phyloP scores from a whole-genome alignment of 2,888 invertebrate genomes.

The Byasa hedistus region DNA sequence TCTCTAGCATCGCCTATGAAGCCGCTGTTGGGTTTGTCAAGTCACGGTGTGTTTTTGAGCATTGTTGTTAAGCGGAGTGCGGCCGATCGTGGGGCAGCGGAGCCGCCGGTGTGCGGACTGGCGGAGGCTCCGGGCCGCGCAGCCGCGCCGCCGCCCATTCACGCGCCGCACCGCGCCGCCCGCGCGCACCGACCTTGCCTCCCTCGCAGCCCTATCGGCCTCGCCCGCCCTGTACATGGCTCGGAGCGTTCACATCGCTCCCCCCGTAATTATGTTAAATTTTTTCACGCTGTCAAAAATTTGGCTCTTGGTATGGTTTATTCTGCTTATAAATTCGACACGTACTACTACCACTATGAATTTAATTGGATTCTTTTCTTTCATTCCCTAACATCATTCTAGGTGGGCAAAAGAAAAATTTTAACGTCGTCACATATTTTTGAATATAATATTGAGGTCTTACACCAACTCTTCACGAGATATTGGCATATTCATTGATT shows the following conservation, averaged over 20 bases:
- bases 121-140: slow-evolving; percentile 59
- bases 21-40: slow-evolving; percentile 61
- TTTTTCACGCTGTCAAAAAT: slow-evolving; percentile 35
- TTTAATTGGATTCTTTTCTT: neutral
- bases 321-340: neutral
- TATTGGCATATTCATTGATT: slow-evolving; percentile 26
- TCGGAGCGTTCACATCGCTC: slow-evolving; percentile 18
- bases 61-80: slow-evolving; percentile 78
- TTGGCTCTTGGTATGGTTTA: slow-evolving; percentile 1
- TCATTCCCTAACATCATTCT: neutral
- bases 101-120: slow-evolving; percentile 80
- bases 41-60: slow-evolving; percentile 75
- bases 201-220: slow-evolving; percentile 43
- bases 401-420: neutral
- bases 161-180: slow-evolving; percentile 47
- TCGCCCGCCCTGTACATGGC: slow-evolving; percentile 28
- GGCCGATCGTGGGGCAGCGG: slow-evolving; percentile 80
- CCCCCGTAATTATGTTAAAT: slow-evolving; percentile 42
- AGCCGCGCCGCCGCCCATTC: slow-evolving; percentile 57
- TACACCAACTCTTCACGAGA: slow-evolving; percentile 27
- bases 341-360: neutral
- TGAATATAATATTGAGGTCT: slow-evolving; percentile 8
- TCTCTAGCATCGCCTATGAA: slow-evolving; percentile 70
- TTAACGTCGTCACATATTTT: neutral
- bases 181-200: slow-evolving; percentile 41